Conservation (phyloP, 2,888 invertebrate genomes). For the Selenia dentaria region DNA sequence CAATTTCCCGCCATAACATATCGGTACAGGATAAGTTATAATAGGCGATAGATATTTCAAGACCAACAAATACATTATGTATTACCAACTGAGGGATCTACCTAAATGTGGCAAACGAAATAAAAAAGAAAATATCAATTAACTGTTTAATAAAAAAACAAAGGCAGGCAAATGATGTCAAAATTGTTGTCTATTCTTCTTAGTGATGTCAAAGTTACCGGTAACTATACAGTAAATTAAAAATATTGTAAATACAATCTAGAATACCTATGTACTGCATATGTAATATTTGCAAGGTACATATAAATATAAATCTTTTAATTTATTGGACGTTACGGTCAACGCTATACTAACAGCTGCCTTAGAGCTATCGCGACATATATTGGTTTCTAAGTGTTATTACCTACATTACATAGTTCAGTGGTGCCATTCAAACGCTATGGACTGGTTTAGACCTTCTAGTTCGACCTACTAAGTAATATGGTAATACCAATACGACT, state of each 20-base stretch:
- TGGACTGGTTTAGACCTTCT: too few relatives aligned
- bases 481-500: background rate
- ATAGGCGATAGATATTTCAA: too few relatives aligned
- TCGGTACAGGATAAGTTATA: too few relatives aligned
- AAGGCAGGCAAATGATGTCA: slow-evolving; percentile 65
- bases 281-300: slow-evolving; percentile 38
- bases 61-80: too few relatives aligned
- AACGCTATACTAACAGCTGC: slow-evolving; percentile 29
- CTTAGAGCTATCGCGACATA: slow-evolving; percentile 39
- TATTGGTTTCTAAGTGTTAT: slow-evolving; percentile 21
- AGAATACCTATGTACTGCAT: slow-evolving; percentile 53
- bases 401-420: background rate
- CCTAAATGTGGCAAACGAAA: background rate
- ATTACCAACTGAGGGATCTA: too few relatives aligned
- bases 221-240: slow-evolving; percentile 40
- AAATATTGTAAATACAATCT: slow-evolving; percentile 47
- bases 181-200: slow-evolving; percentile 41
- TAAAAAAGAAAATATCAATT: slow-evolving; percentile 48
- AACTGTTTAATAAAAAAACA: slow-evolving; percentile 59
- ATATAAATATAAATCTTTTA: slow-evolving; percentile 50
- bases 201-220: slow-evolving; percentile 50
- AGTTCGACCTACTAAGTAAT: too few relatives aligned
- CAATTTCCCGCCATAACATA: too few relatives aligned
- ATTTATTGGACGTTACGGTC: slow-evolving; percentile 51
- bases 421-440: too few relatives aligned